A percentile compares a stretch with the other conserved stretches of the same genome.
These are phyloP conservation scores for Tyrannus savana DNA, from an alignment of 2,113 vertebrate species.

Conservation along the genomic window DNA sequence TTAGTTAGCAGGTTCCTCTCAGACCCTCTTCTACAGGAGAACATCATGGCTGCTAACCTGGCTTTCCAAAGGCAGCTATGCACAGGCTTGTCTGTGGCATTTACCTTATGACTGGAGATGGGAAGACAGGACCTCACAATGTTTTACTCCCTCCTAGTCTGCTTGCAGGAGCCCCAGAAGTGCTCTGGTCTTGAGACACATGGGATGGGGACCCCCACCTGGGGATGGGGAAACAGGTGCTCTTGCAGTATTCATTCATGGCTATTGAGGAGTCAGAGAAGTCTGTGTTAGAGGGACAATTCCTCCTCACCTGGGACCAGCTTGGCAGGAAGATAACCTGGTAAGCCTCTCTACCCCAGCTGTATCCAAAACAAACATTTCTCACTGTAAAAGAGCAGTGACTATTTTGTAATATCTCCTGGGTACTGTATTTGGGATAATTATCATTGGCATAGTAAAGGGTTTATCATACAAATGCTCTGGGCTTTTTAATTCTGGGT, in stretches of 20 bases:
- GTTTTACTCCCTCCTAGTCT: not conserved
- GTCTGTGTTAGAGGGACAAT: not conserved
- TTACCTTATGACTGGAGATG: not conserved
- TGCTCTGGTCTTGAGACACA: not conserved
- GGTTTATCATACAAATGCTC: not conserved
- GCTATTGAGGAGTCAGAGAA: not conserved
- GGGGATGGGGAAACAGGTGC: fast-evolving
- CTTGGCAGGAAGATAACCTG: not conserved
- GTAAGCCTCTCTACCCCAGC: not conserved
- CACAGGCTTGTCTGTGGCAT: not conserved
- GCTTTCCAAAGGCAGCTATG: not conserved
- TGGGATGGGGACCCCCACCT: fast-evolving
- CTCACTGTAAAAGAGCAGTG: not conserved
- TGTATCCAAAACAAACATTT: not conserved
- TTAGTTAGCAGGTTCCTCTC: not conserved
- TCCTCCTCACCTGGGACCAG: not conserved
- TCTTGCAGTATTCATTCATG: not conserved
- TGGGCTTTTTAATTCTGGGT: not conserved
- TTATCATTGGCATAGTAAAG: not conserved
- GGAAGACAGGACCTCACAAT: not conserved
- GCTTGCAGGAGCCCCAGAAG: fast-evolving
- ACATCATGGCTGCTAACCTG: fast-evolving
- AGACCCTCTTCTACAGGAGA: not conserved
- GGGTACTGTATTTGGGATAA: not conserved
- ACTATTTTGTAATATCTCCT: not conserved